Evolutionary conservation across 1,140 invertebrate genomes (phyloP).

Genomic region (Linepithema humile): DNA sequence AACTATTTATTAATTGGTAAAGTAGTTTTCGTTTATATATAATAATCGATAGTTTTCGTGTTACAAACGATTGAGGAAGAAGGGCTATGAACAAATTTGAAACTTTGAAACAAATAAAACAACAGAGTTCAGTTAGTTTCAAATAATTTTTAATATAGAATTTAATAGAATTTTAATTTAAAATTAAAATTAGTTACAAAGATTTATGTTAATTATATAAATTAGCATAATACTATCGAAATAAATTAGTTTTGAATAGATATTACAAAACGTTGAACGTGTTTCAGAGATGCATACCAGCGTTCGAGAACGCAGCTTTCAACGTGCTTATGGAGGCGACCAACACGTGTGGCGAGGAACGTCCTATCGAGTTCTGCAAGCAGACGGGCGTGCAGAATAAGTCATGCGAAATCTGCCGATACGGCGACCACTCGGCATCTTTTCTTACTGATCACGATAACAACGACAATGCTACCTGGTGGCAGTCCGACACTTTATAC

Average conservation of each 20-base stretch:
- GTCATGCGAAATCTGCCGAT: conserved; percentile 84
- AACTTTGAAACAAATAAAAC: no score
- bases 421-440: conserved; percentile 89
- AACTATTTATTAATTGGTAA: no score
- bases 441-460: conserved; percentile 96
- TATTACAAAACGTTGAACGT: conserved; percentile 21
- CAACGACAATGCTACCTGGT: conserved; percentile 97
- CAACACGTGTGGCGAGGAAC: conserved; percentile 96
- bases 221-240: conserved; percentile 28
- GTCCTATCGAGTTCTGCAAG: conserved; percentile 93
- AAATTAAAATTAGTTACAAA: no score
- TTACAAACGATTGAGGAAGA: no score
- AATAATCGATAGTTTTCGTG: no score
- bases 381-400: conserved; percentile 90
- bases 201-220: no score
- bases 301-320: conserved; percentile 98
- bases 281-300: conserved; percentile 95
- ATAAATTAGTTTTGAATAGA: not conserved
- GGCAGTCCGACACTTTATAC: conserved; percentile 99
- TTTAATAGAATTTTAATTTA: no score
- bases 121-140: no score
- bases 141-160: no score
- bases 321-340: conserved; percentile 94
- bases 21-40: no score
- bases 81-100: no score